A percentile compares a stretch with the other conserved stretches of the same genome.
Evolutionary conservation across 2,113 vertebrate genomes (phyloP).

Genomic region (Parotia lawesii): DNA sequence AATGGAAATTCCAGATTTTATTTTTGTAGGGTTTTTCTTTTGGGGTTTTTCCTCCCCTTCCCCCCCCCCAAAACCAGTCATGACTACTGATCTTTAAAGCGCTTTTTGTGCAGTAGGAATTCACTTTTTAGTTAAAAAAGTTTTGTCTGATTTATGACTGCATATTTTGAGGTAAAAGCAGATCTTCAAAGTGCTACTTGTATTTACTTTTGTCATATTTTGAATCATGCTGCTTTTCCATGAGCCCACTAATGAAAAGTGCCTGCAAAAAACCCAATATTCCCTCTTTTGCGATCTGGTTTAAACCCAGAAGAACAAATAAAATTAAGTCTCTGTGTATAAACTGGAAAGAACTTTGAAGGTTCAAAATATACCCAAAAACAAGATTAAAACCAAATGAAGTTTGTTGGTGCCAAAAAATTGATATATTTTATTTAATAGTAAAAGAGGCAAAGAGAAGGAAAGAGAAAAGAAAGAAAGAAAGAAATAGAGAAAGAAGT

Average conservation of each 20-base stretch:
- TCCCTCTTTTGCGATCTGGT: not conserved
- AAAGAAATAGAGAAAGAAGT: too few relatives aligned
- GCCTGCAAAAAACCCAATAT: fast-evolving
- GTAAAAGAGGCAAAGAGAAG: too few relatives aligned
- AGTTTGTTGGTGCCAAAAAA: too few relatives aligned
- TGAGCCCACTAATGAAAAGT: not conserved
- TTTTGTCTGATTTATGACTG: not conserved
- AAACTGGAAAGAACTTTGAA: too few relatives aligned
- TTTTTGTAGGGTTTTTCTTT: not conserved
- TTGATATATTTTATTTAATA: too few relatives aligned
- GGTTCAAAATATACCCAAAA: too few relatives aligned
- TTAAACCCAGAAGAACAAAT: too few relatives aligned
- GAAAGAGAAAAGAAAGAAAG: too few relatives aligned
- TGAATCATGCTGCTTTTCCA: not conserved
- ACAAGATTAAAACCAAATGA: too few relatives aligned
- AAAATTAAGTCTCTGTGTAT: too few relatives aligned
- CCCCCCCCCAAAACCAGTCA: not conserved
- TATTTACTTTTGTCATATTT: not conserved
- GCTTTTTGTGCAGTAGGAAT: not conserved
- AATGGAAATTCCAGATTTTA: not conserved
- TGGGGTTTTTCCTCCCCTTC: too few relatives aligned
- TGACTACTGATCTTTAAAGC: not conserved
- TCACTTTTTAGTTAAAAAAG: not conserved
- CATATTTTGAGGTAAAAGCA: not conserved
- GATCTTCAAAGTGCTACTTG: not conserved